phyloP scores from a whole-genome alignment of 2,888 invertebrate genomes.

The Odontocolon sp. region DNA sequence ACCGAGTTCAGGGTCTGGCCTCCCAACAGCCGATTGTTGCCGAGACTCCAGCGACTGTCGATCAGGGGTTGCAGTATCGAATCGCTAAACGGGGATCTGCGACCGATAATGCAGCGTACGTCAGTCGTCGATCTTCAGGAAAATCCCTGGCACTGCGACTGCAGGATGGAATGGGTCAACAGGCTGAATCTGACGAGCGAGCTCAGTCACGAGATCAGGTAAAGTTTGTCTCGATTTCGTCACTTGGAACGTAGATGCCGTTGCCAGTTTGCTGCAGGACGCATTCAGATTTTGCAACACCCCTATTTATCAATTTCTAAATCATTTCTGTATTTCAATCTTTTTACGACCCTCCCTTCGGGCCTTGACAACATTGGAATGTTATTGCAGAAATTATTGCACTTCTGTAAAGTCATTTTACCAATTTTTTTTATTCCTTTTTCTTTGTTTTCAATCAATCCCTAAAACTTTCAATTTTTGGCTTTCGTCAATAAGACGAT shows the following conservation, averaged over 20 bases:
- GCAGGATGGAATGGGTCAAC: conserved; percentile 83
- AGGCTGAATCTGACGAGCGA: conserved; percentile 80
- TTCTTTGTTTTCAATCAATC: too few relatives aligned
- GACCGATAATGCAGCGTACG: conserved; percentile 81
- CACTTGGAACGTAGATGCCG: conserved; percentile 11
- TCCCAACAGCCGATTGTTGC: conserved; percentile 81
- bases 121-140: conserved; percentile 83
- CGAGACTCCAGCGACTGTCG: conserved; percentile 81
- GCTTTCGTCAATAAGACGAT: too few relatives aligned
- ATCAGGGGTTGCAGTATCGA: conserved; percentile 81
- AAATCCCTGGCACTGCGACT: conserved; percentile 86
- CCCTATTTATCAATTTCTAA: too few relatives aligned
- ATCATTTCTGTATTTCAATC: too few relatives aligned
- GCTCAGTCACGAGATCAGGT: conserved; percentile 82
- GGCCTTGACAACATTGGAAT: too few relatives aligned
- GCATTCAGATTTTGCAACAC: neutral
- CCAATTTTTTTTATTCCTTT: too few relatives aligned
- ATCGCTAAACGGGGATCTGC: conserved; percentile 79
- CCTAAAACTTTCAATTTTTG: too few relatives aligned
- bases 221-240: conserved; percentile 47
- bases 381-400: too few relatives aligned
- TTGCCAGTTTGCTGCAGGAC: neutral
- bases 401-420: too few relatives aligned
- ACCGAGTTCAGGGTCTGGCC: conserved; percentile 81
- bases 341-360: too few relatives aligned